A percentile compares a stretch with the other conserved stretches of the same genome.
Evolutionary conservation across 2,113 vertebrate species (phyloP).

Genomic region (Pygoscelis adeliae): DNA sequence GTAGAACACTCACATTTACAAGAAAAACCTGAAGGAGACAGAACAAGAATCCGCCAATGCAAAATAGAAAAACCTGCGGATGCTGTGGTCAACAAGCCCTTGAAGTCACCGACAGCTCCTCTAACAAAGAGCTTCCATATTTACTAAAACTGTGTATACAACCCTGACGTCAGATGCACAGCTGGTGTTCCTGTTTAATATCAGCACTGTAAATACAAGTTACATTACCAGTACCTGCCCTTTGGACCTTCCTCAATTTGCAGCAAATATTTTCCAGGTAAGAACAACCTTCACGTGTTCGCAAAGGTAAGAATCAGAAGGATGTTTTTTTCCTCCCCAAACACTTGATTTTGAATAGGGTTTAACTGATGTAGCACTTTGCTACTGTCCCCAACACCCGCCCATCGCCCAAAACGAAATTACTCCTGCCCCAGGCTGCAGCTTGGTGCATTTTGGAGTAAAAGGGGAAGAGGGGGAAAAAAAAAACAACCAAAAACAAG

Average conservation of each 20-base stretch:
- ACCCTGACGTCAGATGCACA: rapidly evolving
- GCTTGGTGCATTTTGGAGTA: not conserved
- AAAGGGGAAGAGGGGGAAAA: not conserved
- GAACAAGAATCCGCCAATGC: too few species aligned
- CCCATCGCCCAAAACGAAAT: not conserved
- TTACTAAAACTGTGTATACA: too few species aligned
- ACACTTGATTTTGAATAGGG: not conserved
- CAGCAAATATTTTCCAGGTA: not conserved
- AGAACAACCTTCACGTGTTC: not conserved
- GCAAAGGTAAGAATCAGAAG: too few species aligned
- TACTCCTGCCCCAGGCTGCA: not conserved
- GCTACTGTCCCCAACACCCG: too few species aligned
- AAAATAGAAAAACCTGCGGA: rapidly evolving
- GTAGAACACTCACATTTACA: too few species aligned
- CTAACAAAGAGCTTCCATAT: not conserved
- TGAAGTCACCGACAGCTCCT: not conserved
- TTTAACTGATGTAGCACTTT: not conserved
- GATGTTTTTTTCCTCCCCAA: not conserved
- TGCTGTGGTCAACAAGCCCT: too few species aligned
- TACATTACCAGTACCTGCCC: rapidly evolving
- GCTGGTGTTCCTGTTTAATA: too few species aligned
- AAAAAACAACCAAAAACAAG: not conserved
- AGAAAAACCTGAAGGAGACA: not conserved
- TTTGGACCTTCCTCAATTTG: too few species aligned
- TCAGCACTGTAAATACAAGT: not conserved